Evolutionary conservation across 2,797 vertebrate genomes (phyloP), one percentile per base, ranked within the genome.

Genomic region (Anguilla marmorata): DNA sequence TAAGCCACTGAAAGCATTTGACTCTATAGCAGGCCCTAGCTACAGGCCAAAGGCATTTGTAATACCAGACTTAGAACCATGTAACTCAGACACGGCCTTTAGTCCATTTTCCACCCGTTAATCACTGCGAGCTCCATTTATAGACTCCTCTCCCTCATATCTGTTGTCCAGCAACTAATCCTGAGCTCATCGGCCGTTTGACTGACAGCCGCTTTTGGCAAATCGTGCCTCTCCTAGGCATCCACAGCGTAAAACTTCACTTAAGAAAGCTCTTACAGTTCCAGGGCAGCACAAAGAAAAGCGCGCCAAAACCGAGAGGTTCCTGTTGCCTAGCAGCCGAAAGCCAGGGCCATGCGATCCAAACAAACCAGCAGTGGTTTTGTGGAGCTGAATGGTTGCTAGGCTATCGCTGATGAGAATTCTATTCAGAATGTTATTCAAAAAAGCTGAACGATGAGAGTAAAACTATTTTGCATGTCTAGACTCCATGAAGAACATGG

Each of bases 321-420:
- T 89, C 50, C 88, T 89, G 94, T 95, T 95, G 95, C 95, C 91
- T 93, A 94, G 95, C 95, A 96, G 91, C 93, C 21, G 0, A 50
- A 92, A 92, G 72, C 90, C 89, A 92, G 79, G 87, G 89, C 90
- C 56, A 88, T 89, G 88, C 86, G 72, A 58, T 89, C 86, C 87
- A 91, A 89, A 90, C 80, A 14, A 92, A 92, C 91, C 90, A 89
- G 86, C 19, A 45, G 87, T 88, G 85, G 83, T 87, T 41, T 87
- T 88, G 41, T n/a, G 84, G 83, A 30, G 85, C 76, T 52, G 72
- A 89, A 60, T 85, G 88, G 94, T 94, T 94, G 94, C 95, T 94
- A 95, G 90, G 95, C 92, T 90, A 86, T 91, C 84, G 88, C 52
- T 89, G 86, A 88, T 89, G 91, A 89, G 91, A 89, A 93, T 90